Base-by-base conservation (phyloP, 2,888 invertebrate genomes). In the Biston stratarius region DNA sequence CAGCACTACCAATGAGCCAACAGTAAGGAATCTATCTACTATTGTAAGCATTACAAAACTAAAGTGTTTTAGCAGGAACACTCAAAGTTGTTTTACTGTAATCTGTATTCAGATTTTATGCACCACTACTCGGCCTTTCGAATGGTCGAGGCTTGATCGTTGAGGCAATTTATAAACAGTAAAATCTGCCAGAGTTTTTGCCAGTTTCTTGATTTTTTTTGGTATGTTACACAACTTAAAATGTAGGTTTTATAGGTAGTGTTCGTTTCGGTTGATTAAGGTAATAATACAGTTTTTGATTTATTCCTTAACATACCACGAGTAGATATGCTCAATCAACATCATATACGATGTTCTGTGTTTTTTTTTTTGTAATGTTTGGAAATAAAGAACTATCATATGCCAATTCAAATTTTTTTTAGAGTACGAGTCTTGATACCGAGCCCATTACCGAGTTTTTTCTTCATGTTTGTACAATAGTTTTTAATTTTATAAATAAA, bases 111-210 rank as follows among this genome's bases (percentile, higher is more conserved):
- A 59, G 67, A 74, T 64, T 72, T 72, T 66, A 68, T 72, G 74
- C 74, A 71, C 56, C 72, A 66, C 55, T 68, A 72, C 67, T 59
- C 63, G 51, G 67, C 48, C 59, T 72, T 72, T 71, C 67, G 59
- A 71, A 42, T 36, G 53, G 47, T 52, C 52, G 48, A 53, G 12
- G 53, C 60, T 62, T 59, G 62, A 68, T 55, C 56, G 64, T 47
- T 66, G 55, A 56, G 45, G 62, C 49, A 68, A 70, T 70, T 51
- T 55, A 24, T 24, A 24, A 24, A 24, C 24, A 24, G 24, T 24
- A 24, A 24, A 24, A 24, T 24, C 24, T 14, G 52, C 45, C n/a
- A 40, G 38, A 67, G 42, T 69, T 61, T 69, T 58, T 61, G 44
- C 11, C 9, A 51, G 45, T 66, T 58, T 63, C 57, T 24, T 24